These are phyloP conservation scores for Ateles fusciceps DNA, from an alignment of 2,797 vertebrate genomes.

Conservation along the genomic window DNA sequence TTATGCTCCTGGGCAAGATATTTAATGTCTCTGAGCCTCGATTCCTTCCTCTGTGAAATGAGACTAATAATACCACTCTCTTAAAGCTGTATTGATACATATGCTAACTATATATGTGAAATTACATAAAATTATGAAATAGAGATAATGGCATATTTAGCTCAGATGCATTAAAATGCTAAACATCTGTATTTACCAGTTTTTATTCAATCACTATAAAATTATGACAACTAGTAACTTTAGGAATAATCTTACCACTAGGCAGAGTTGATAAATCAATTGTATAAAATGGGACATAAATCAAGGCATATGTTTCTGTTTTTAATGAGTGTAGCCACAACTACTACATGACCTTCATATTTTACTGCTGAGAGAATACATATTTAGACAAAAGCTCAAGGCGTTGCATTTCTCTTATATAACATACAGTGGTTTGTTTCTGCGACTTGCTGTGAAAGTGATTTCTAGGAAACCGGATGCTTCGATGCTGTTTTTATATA, in stretches of 20 bases:
- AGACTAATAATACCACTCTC: background rate
- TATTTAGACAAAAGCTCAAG: background rate
- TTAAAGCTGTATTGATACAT: background rate
- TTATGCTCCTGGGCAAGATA: background rate
- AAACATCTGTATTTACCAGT: background rate
- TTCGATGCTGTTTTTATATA: background rate
- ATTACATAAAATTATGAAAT: background rate
- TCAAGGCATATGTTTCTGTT: background rate
- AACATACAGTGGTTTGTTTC: background rate
- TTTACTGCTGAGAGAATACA: background rate
- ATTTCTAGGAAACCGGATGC: slow-evolving; percentile 17
- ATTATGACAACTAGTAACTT: background rate
- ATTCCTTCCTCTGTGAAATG: background rate
- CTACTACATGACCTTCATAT: background rate
- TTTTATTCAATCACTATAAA: background rate
- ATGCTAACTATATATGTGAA: background rate
- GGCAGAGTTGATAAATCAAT: background rate
- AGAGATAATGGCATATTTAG: background rate
- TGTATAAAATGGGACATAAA: background rate
- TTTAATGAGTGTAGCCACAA: background rate
- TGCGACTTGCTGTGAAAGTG: background rate
- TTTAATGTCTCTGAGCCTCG: background rate
- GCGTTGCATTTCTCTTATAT: background rate
- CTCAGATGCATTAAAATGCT: background rate
- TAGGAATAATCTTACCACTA: background rate